Conservation (phyloP, 2,888 invertebrate species). For the Maniola hyperantus region DNA sequence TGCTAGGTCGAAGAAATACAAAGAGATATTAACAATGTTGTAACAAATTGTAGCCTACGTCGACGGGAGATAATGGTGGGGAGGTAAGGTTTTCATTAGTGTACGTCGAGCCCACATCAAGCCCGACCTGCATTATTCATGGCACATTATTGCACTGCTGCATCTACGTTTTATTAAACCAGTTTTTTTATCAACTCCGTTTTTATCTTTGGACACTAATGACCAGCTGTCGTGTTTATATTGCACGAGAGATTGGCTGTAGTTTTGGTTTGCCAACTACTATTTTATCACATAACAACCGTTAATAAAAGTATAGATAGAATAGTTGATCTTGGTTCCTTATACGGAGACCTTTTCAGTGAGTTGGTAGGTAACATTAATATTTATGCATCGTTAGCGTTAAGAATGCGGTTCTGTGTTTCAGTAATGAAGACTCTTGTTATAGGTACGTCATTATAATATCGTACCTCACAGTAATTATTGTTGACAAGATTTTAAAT, state of each 20-base stretch:
- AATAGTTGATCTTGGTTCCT: no score
- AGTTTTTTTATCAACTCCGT: constrained; percentile 16
- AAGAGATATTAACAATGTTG: constrained; percentile 16
- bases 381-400: constrained; percentile 40
- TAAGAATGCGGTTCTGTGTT: constrained; percentile 37
- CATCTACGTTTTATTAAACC: constrained; percentile 24
- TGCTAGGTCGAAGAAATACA: constrained; percentile 10
- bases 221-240: constrained; percentile 22
- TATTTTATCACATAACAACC: neutral
- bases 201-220: constrained; percentile 22
- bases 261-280: constrained; percentile 1
- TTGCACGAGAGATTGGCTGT: constrained; percentile 3
- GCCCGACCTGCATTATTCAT: constrained; percentile 24
- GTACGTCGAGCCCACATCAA: constrained; percentile 23
- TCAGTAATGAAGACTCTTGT: constrained; percentile 34
- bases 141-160: constrained; percentile 23
- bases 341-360: no score
- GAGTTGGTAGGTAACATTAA: constrained; percentile 44
- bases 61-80: constrained; percentile 15
- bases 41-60: constrained; percentile 17
- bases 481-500: no score
- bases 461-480: neutral
- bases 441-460: constrained; percentile 19
- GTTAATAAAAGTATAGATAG: no score
- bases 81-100: constrained; percentile 24